phyloP scores from a whole-genome alignment of 2,797 vertebrate genomes.

The Esox lucius region DNA sequence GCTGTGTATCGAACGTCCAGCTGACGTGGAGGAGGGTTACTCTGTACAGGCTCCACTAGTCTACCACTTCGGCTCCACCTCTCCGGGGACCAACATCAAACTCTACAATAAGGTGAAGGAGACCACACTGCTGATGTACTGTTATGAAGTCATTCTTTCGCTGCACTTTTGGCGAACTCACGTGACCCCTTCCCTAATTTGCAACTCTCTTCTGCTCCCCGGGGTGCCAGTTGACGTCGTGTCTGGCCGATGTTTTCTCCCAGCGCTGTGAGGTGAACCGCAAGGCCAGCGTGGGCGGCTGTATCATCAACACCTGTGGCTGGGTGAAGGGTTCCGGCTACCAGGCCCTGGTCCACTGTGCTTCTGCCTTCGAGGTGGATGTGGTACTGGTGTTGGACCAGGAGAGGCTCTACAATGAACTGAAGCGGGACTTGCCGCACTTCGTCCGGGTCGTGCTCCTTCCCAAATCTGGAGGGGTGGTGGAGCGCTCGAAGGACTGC shows the following conservation, averaged over 20 bases:
- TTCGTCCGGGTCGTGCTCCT: slow-evolving; percentile 93
- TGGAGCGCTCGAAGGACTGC: slow-evolving; percentile 95
- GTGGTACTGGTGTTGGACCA: slow-evolving; percentile 97
- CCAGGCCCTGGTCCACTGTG: slow-evolving; percentile 94
- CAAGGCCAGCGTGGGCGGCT: slow-evolving; percentile 92
- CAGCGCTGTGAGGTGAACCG: slow-evolving; percentile 95
- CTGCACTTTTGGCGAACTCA: background rate
- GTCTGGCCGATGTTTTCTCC: slow-evolving; percentile 93
- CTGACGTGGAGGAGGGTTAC: slow-evolving; percentile 96
- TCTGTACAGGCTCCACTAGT: slow-evolving; percentile 95
- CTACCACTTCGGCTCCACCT: slow-evolving; percentile 97
- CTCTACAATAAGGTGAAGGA: slow-evolving; percentile 94
- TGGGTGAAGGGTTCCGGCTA: slow-evolving; percentile 98
- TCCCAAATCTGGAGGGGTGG: slow-evolving; percentile 93
- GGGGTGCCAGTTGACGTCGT: slow-evolving; percentile 84
- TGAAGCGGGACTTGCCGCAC: slow-evolving; percentile 94
- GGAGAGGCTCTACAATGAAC: slow-evolving; percentile 95
- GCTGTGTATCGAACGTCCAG: slow-evolving; percentile 93
- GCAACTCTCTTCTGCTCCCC: background rate
- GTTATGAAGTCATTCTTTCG: background rate
- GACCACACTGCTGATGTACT: background rate
- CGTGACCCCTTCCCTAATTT: background rate
- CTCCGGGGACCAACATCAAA: slow-evolving; percentile 97
- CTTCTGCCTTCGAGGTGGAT: slow-evolving; percentile 96
- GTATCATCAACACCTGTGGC: slow-evolving; percentile 97